Percentiles rank a stretch among this genome's conserved stretches.
Conservation (phyloP, 2,797 vertebrate species). For the Lacerta agilis region DNA sequence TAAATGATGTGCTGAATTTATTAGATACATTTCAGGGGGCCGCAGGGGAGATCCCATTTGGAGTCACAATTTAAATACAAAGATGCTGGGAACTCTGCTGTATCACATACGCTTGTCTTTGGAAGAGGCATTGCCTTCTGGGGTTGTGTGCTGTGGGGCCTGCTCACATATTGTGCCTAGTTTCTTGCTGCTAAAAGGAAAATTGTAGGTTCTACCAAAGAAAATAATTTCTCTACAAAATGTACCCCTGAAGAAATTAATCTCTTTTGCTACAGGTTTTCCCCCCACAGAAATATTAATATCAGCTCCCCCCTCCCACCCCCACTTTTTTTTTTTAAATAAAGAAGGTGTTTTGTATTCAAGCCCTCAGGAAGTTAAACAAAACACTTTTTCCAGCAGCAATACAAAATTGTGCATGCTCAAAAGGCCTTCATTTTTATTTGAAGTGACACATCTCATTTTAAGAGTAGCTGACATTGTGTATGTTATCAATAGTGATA, state of each 20-base stretch:
- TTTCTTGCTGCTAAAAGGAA: conserved; percentile 45
- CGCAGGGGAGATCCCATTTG: conserved; percentile 57
- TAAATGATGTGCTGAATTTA: conserved; percentile 68
- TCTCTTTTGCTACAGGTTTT: conserved; percentile 6
- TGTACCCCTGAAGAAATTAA: not conserved
- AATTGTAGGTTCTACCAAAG: not conserved
- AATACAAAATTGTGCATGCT: not conserved
- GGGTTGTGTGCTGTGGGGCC: conserved; percentile 13
- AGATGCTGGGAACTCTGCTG: conserved; percentile 27
- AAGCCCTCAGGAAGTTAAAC: conserved; percentile 22
- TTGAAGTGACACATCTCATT: conserved; percentile 24
- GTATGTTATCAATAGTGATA: not conserved
- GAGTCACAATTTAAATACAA: conserved; percentile 56
- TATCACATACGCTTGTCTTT: conserved; percentile 41
- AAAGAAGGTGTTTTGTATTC: not conserved
- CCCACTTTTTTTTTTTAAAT: conserved; percentile 14
- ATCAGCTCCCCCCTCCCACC: not conserved
- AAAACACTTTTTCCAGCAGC: not conserved
- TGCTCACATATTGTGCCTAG: conserved; percentile 13
- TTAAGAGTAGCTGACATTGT: not conserved
- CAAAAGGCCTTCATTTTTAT: not conserved
- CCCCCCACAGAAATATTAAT: not conserved
- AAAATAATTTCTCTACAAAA: conserved; percentile 27
- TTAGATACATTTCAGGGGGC: conserved; percentile 49
- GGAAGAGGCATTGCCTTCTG: conserved; percentile 54